A percentile compares a stretch with the other conserved stretches of the same genome.
These are phyloP conservation scores for Metaphire vulgaris DNA, from an alignment of 1,140 invertebrate genomes.

Conservation along the genomic window DNA sequence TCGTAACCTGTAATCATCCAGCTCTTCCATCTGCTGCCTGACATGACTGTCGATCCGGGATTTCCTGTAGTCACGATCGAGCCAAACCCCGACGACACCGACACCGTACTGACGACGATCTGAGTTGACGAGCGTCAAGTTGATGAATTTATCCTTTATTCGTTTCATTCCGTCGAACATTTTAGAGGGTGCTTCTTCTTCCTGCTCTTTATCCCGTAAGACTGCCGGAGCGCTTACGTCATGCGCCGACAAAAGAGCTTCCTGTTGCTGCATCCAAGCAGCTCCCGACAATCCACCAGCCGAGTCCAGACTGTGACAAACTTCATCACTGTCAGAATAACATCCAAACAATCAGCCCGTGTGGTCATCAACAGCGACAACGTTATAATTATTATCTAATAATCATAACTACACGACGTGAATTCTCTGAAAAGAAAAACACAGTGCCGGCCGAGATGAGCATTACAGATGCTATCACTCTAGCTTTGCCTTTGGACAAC, in stretches of 20 bases:
- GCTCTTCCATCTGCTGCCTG: conserved; percentile 74
- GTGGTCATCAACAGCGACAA: too few species aligned
- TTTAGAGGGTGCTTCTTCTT: background rate
- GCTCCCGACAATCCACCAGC: background rate
- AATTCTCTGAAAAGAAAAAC: too few species aligned
- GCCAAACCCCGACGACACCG: conserved; percentile 72
- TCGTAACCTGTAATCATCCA: conserved; percentile 82
- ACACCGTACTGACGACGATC: conserved; percentile 56
- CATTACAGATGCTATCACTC: too few species aligned
- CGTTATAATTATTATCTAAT: too few species aligned
- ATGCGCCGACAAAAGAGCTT: background rate
- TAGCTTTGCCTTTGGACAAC: too few species aligned
- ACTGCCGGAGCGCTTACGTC: background rate
- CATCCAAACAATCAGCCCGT: too few species aligned
- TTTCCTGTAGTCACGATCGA: conserved; percentile 58
- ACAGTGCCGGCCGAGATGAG: too few species aligned
- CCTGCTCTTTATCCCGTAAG: background rate
- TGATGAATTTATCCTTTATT: background rate
- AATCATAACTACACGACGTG: too few species aligned
- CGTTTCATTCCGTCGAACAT: background rate
- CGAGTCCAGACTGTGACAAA: background rate
- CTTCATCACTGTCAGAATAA: background rate
- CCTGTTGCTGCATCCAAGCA: too few species aligned
- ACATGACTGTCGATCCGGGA: conserved; percentile 59
- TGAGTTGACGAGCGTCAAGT: conserved; percentile 1